Base-by-base conservation (phyloP, 30 jellyfish, hydroid and myxozoan genomes). In the Cassiopea xamachana region DNA sequence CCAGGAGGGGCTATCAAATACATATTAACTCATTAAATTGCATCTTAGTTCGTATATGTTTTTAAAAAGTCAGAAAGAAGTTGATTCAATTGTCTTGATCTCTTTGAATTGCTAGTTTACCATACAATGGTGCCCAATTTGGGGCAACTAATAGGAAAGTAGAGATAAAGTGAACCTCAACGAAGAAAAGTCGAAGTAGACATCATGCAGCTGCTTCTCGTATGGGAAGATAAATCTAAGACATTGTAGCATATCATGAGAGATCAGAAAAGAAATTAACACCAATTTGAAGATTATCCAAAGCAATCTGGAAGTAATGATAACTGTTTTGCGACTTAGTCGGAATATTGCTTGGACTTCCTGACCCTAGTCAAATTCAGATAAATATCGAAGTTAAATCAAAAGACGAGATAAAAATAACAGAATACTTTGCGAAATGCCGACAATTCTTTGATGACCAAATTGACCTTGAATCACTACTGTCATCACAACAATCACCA, bases 151-250 rank as follows among this genome's bases (percentile, higher is more conserved):
- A 27, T 27, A 27, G 39, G 39, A 27, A 27, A 69, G 78, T 69
- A 17, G 78, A 69, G 78, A 69, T 8, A 43, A 69, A 69, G 8
- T 69, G 78, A 17, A 14, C 15, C 78, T 5, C n/a, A 69, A 18
- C 17, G 78, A 69, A 55, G 12, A 3, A 55, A 6, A 55, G 7
- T 55, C 64, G 64, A 55, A 55, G 7, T 55, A 55, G 64, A 55
- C 78, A 69, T 69, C 78, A 43, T 43, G 78, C 78, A 6, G 78
- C 78, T 69, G 78, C 48, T 6, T 6, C 78, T 17, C 78, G 16
- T 14, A 69, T 69, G 8, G 78, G 78, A 69, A 69, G 17, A 69
- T 6, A 55, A 55, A 55, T 55, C 7, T 3, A 3, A 10, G 64
- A 55, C 12, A 55, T 55, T 10, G 12, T 55, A 55, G 64, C 12